Percentiles rank a stretch among this genome's conserved stretches.
Evolutionary conservation across 1,140 invertebrate genomes (phyloP).

Genomic region (Heliconius congener): DNA sequence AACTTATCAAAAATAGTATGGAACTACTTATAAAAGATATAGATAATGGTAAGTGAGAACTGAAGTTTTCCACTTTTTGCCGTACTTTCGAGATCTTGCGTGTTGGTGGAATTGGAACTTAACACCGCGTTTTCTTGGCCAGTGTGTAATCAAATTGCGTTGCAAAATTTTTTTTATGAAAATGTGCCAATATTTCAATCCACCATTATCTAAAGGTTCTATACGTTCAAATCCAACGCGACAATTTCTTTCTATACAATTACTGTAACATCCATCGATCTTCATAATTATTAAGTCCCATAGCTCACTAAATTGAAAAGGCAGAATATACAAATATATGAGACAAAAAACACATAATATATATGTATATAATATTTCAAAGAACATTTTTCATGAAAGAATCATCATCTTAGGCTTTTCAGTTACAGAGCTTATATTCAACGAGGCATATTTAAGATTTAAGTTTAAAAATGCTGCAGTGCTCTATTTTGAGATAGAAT

Average conservation of each 20-base stretch:
- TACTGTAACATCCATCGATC: not conserved
- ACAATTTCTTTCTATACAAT: not conserved
- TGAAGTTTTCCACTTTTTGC: no score
- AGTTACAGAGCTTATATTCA: slow-evolving; percentile 12
- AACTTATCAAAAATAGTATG: no score
- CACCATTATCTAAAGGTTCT: not conserved
- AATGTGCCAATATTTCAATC: no score
- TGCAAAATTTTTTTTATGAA: no score
- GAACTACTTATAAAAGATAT: no score
- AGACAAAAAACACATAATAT: not conserved
- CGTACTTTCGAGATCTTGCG: no score
- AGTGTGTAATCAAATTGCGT: no score
- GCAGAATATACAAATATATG: not conserved
- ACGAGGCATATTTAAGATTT: slow-evolving; percentile 10
- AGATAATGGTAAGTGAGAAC: no score
- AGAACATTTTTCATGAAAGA: slow-evolving; percentile 10
- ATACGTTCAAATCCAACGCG: not conserved
- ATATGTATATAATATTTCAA: slow-evolving; percentile 8
- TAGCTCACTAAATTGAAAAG: no score
- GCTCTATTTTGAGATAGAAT: not conserved
- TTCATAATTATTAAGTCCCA: not conserved
- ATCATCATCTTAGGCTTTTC: not conserved
- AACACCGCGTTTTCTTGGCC: no score
- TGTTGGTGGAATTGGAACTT: no score
- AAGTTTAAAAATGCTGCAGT: slow-evolving; percentile 1